Percentiles rank a stretch among this genome's conserved stretches.
phyloP scores from a whole-genome alignment of 2,888 invertebrate species.

The Drosophila macrospina region DNA sequence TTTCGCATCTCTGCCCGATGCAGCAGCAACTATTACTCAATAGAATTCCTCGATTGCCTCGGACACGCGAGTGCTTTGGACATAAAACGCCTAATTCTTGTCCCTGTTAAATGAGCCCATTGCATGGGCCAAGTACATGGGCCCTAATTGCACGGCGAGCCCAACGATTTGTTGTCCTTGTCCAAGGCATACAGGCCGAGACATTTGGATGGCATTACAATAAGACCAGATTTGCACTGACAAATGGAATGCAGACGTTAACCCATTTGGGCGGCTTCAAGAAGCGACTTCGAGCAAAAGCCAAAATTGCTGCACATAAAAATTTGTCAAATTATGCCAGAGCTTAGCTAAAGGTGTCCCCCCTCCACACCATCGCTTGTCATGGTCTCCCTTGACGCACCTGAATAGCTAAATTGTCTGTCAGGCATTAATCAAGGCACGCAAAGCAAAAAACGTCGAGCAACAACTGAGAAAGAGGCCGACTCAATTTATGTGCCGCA shows the following conservation, averaged over 20 bases:
- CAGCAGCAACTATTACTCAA: conserved; percentile 65
- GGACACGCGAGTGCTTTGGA: conserved; percentile 53
- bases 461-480: conserved; percentile 30
- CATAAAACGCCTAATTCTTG: conserved; percentile 80
- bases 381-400: conserved; percentile 1
- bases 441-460: conserved; percentile 31
- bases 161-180: conserved; percentile 28
- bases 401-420: conserved; percentile 60
- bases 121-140: conserved; percentile 43
- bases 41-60: conserved; percentile 57
- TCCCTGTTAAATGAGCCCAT: conserved; percentile 58
- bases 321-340: conserved; percentile 67
- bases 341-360: conserved; percentile 17
- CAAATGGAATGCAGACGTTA: conserved; percentile 53
- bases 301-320: conserved; percentile 50
- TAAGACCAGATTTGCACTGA: conserved; percentile 30
- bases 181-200: conserved; percentile 1
- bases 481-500: conserved; percentile 56
- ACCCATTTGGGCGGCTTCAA: conserved; percentile 58
- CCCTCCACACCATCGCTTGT: neutral
- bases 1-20: no score
- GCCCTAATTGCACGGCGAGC: conserved; percentile 57
- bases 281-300: conserved; percentile 25
- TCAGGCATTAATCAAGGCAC: conserved; percentile 63
- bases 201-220: conserved; percentile 18